Evolutionary conservation across 2,888 invertebrate species (phyloP).

Genomic region (Hypselothyrea guttata): DNA sequence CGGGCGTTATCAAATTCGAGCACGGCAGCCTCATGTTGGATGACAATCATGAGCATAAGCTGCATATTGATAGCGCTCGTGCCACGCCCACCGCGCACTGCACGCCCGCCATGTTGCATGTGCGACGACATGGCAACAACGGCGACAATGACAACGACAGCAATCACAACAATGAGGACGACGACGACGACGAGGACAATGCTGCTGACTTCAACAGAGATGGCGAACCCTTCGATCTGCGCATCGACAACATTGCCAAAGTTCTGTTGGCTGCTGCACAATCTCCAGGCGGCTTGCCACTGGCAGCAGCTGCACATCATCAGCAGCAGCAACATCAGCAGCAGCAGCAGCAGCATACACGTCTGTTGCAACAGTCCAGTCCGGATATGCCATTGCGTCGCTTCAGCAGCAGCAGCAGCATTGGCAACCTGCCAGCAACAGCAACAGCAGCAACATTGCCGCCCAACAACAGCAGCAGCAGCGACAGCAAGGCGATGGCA

Average conservation of each 20-base stretch:
- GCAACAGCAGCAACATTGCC: constrained; percentile 46
- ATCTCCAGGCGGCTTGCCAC: constrained; percentile 26
- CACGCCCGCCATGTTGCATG: constrained; percentile 14
- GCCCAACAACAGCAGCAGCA: constrained; percentile 43
- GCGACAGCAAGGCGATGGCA: constrained; percentile 53
- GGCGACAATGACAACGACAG: constrained; percentile 48
- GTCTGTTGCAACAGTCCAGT: constrained; percentile 63
- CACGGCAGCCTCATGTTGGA: constrained; percentile 54
- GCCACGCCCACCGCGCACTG: constrained; percentile 52
- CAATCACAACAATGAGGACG: constrained; percentile 47
- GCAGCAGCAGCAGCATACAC: constrained; percentile 56
- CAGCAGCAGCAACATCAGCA: constrained; percentile 16
- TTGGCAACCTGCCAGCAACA: constrained; percentile 33
- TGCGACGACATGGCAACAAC: constrained; percentile 50
- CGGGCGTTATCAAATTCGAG: constrained; percentile 75
- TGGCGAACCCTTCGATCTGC: constrained; percentile 80
- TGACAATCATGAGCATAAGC: constrained; percentile 65
- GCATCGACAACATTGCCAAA: constrained; percentile 76
- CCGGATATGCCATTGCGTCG: constrained; percentile 70
- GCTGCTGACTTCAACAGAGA: constrained; percentile 47
- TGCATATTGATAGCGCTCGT: constrained; percentile 63
- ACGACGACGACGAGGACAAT: constrained; percentile 61
- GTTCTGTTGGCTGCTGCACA: constrained; percentile 65
- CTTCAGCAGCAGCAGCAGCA: constrained; percentile 67
- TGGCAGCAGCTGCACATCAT: constrained; percentile 18